Evolutionary conservation across 2,113 vertebrate genomes (phyloP), one percentile per base, ranked within the genome.

Genomic region (Hippocampus comes): DNA sequence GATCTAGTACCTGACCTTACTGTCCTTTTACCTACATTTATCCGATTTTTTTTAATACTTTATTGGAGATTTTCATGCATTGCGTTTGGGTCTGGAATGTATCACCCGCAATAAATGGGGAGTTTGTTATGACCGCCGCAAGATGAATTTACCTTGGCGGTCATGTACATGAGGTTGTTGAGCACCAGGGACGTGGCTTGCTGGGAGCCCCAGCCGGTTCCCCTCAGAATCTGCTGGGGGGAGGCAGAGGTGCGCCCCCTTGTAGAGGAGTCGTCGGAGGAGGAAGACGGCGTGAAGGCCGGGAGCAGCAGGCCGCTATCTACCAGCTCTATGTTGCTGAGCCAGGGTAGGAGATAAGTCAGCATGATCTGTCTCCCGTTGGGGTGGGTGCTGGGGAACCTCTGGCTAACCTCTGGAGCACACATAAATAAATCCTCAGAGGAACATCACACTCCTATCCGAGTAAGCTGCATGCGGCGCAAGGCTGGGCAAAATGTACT

Each of bases 141-240:
- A n/a, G 53, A 23, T 56, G 5, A 6, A 43, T 30, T 76, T 92
- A 99, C 97, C 96, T 99, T 98, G 74, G 97, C 96, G 0, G 97
- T 99, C 97, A 99, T 99, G 87, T 96, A 99, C 97, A 99, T 96
- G 77, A 99, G 96, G 89, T 99, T 99, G 88, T 99, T 99, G 70
- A 99, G 95, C 74, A 99, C 96, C 75, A 99, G 89, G 0, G 96
- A 96, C 0, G 97, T 98, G 67, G 97, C 97, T 82, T 96, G 95
- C 11, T 95, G 92, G 48, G 96, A 99, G 64, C 97, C 97, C 97
- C 97, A 99, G 82, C 97, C 97, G 2, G 73, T 95, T 78, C 97
- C 97, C 88, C 92, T 96, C 15, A 99, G 57, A 30, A 30, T 91
- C 20, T 90, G 94, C 20, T 84, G 91, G 38, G 89, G 85, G 34